Conservation (phyloP, 2,113 vertebrate species). For the Cathartes aura region DNA sequence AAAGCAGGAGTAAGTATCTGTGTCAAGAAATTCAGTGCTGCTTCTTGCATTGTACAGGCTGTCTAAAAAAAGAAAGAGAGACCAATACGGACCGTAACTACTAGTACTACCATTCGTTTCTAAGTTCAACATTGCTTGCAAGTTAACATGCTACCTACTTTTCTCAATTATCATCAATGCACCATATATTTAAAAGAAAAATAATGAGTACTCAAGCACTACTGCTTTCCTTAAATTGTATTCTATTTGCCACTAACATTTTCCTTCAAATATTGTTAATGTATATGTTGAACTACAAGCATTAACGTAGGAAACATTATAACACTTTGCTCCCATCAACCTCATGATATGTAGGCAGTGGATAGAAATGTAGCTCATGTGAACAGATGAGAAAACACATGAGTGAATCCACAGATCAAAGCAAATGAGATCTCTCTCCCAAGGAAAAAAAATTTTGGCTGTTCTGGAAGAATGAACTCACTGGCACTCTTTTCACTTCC, state of each 20-base stretch:
- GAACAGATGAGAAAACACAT: conserved; percentile 1
- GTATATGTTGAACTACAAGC: not conserved
- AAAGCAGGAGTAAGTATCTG: not conserved
- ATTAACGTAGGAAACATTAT: not conserved
- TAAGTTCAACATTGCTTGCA: not conserved
- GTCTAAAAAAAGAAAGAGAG: not conserved
- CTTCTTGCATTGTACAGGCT: not conserved
- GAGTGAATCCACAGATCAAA: conserved; percentile 33
- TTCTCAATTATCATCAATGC: not conserved
- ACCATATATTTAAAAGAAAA: not conserved
- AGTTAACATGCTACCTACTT: not conserved
- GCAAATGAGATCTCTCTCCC: not conserved
- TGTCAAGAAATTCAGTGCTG: not conserved
- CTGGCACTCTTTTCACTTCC: not conserved
- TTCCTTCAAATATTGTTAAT: not conserved
- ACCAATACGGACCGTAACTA: not conserved
- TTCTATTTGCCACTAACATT: not conserved
- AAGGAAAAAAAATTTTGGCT: not conserved
- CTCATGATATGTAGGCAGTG: not conserved
- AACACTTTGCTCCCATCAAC: not conserved
- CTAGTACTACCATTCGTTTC: not conserved
- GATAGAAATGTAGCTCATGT: not conserved
- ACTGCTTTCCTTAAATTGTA: not conserved
- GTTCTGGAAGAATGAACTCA: conserved; percentile 17
- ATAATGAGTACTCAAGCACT: not conserved